Conservation (phyloP, 2,797 vertebrate species). For the Poecilia velifera region DNA sequence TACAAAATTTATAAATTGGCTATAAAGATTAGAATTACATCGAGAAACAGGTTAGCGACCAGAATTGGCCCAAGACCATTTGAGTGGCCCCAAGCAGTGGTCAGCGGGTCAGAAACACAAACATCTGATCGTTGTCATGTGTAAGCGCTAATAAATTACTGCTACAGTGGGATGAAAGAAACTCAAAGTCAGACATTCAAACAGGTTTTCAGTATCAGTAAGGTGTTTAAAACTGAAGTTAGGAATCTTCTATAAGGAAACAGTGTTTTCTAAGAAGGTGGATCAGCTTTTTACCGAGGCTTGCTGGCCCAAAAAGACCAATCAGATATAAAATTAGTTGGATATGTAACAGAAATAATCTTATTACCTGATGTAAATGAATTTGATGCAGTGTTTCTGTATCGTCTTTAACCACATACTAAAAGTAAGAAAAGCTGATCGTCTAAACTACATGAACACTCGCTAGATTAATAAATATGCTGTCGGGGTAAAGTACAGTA, state of each 20-base stretch:
- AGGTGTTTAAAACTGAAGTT: neutral
- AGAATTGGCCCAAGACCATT: neutral
- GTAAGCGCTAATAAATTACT: neutral
- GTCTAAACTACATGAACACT: neutral
- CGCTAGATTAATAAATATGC: conserved; percentile 1
- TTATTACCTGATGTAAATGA: neutral
- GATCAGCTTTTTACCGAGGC: neutral
- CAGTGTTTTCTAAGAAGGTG: neutral
- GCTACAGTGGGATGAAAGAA: neutral
- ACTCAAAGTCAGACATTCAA: neutral
- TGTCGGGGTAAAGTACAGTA: neutral
- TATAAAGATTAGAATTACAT: neutral
- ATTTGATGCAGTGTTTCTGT: neutral
- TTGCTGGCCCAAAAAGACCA: neutral
- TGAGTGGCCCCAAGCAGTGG: neutral
- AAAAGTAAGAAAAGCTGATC: conserved; percentile 10
- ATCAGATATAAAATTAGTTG: neutral
- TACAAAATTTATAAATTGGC: neutral
- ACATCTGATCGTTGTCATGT: neutral
- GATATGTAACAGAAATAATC: conserved; percentile 3
- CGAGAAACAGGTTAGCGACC: neutral
- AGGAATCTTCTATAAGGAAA: neutral
- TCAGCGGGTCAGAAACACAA: neutral
- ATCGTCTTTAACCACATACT: neutral
- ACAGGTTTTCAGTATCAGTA: neutral